phyloP scores from a whole-genome alignment of 2,888 invertebrate species.

The Epinotia demarniana region DNA sequence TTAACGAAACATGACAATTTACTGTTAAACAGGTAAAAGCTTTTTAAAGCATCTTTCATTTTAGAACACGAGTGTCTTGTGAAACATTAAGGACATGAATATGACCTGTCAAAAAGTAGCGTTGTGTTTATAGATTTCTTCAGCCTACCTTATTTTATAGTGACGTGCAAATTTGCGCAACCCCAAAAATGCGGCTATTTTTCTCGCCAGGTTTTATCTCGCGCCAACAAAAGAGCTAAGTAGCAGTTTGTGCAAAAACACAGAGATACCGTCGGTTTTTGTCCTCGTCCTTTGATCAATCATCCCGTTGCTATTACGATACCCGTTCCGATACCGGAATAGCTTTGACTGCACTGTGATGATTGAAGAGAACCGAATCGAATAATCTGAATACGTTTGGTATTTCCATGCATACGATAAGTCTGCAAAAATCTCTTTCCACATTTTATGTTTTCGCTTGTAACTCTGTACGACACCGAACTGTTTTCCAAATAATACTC shows the following conservation, averaged over 20 bases:
- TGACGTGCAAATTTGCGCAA: slow-evolving; percentile 15
- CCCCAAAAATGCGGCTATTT: slow-evolving; percentile 37
- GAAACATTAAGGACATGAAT: no score
- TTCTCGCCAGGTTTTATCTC: slow-evolving; percentile 40
- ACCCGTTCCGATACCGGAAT: slow-evolving; percentile 29
- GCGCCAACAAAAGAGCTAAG: slow-evolving; percentile 43
- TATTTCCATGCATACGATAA: neutral
- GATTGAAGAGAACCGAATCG: slow-evolving; percentile 5
- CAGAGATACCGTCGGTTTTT: slow-evolving; percentile 40
- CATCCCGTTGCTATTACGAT: slow-evolving; percentile 29
- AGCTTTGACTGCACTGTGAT: slow-evolving; percentile 21
- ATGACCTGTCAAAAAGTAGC: no score
- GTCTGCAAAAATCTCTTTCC: no score
- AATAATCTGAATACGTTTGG: neutral
- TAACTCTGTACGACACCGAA: no score
- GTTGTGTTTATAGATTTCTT: neutral
- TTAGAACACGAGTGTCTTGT: no score
- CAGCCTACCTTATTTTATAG: neutral
- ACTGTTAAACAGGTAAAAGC: no score
- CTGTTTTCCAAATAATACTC: no score
- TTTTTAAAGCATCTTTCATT: no score
- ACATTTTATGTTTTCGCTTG: no score
- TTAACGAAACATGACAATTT: no score
- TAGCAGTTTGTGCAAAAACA: slow-evolving; percentile 43
- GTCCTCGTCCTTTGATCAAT: slow-evolving; percentile 42